Conservation (phyloP, 2,797 vertebrate species). For the Champsocephalus gunnari region DNA sequence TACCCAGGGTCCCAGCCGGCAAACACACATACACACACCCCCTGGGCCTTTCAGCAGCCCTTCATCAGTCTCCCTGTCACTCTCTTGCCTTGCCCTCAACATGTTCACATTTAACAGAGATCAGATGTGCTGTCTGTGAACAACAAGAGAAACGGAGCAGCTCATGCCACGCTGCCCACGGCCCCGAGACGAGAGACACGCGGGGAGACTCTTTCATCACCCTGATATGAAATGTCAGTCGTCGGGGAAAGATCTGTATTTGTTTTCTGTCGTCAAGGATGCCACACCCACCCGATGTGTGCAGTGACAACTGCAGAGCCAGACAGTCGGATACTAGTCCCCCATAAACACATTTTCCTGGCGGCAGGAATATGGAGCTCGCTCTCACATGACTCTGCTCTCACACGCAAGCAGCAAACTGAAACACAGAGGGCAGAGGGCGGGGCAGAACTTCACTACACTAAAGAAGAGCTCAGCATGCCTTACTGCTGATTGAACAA, state of each 20-base stretch:
- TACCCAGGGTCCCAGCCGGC: conserved; percentile 37
- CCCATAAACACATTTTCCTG: conserved; percentile 61
- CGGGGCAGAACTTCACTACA: conserved; percentile 16
- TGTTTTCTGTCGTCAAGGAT: conserved; percentile 61
- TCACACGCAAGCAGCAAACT: conserved; percentile 62
- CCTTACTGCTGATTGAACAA: conserved; percentile 51
- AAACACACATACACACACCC: conserved; percentile 29
- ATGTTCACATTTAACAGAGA: conserved; percentile 68
- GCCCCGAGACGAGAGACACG: conserved; percentile 7
- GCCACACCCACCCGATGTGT: conserved; percentile 64
- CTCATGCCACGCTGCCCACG: conserved; percentile 39
- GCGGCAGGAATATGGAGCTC: conserved; percentile 50
- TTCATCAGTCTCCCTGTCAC: conserved; percentile 67
- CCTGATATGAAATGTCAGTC: conserved; percentile 62
- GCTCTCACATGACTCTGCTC: conserved; percentile 60
- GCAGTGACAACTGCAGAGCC: conserved; percentile 62
- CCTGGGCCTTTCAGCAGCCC: conserved; percentile 57
- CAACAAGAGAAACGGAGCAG: conserved; percentile 35
- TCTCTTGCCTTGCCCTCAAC: conserved; percentile 45
- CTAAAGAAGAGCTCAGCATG: conserved; percentile 32
- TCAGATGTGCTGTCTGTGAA: conserved; percentile 37
- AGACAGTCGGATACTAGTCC: conserved; percentile 50
- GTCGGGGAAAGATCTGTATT: conserved; percentile 59
- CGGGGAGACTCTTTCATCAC: conserved; percentile 45
- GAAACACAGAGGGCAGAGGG: conserved; percentile 29